Conservation (phyloP, 2,797 vertebrate species). For the Microctenopoma steveboyesi region DNA sequence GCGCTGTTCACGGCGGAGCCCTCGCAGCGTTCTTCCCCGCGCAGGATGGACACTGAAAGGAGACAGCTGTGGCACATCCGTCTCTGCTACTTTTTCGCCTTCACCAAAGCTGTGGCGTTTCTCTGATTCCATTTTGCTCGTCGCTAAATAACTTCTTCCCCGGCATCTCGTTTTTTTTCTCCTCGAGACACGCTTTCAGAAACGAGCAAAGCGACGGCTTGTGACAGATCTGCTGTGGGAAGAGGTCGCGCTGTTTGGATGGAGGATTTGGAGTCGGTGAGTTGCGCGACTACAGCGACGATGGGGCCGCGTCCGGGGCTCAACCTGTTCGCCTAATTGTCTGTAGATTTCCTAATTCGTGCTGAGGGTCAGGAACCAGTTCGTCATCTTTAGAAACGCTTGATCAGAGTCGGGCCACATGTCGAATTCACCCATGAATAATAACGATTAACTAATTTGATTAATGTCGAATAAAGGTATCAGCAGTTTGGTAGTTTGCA, state of each 20-base stretch:
- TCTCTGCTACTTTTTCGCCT: slow-evolving; percentile 56
- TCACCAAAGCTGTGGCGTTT: slow-evolving; percentile 11
- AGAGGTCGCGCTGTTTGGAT: slow-evolving; percentile 58
- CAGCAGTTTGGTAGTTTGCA: slow-evolving; percentile 4
- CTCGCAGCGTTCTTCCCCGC: slow-evolving; percentile 41
- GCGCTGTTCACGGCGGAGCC: slow-evolving; percentile 58
- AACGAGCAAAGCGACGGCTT: slow-evolving; percentile 44
- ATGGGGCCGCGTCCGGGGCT: neutral
- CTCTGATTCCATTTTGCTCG: slow-evolving; percentile 20
- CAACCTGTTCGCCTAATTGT: slow-evolving; percentile 23
- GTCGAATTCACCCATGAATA: neutral
- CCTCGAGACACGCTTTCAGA: slow-evolving; percentile 33
- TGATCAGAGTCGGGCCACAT: neutral
- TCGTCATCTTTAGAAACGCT: neutral
- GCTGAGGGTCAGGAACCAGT: neutral
- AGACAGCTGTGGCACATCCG: slow-evolving; percentile 57
- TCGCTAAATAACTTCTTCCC: slow-evolving; percentile 62
- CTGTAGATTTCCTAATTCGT: neutral
- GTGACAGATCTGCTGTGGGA: slow-evolving; percentile 48
- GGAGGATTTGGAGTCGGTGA: slow-evolving; percentile 72
- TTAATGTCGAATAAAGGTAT: neutral
- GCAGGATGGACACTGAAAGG: slow-evolving; percentile 67
- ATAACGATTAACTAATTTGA: neutral
- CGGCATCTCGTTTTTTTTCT: slow-evolving; percentile 1
- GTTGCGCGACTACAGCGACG: slow-evolving; percentile 25